Conservation (phyloP, 2,888 invertebrate genomes). For the Caenorhabditis sp. region DNA sequence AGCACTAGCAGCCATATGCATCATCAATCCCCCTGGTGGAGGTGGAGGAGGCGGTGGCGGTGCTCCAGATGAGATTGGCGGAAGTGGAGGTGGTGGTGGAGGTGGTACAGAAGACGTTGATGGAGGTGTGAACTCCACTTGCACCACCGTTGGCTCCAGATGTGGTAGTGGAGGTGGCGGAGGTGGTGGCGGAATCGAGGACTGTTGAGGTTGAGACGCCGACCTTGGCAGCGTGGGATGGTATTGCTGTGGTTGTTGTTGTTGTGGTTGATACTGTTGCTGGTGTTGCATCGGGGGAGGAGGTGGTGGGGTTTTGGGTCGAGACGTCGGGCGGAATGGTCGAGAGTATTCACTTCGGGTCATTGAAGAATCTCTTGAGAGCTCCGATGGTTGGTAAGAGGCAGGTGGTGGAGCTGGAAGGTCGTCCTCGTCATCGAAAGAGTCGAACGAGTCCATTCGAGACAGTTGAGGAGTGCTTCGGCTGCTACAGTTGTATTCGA, state of each 20-base stretch:
- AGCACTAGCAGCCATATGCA: slow-evolving; percentile 60
- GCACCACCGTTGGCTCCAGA: slow-evolving; percentile 56
- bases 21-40: slow-evolving; percentile 70
- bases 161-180: slow-evolving; percentile 62
- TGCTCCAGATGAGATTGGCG: slow-evolving; percentile 78
- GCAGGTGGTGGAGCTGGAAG: slow-evolving; percentile 47
- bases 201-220: slow-evolving; percentile 62
- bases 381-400: slow-evolving; percentile 23
- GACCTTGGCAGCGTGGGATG: slow-evolving; percentile 33
- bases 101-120: slow-evolving; percentile 72
- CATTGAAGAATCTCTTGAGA: slow-evolving; percentile 49
- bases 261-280: slow-evolving; percentile 17
- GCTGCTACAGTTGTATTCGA: slow-evolving; percentile 63
- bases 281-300: slow-evolving; percentile 66
- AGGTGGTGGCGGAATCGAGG: slow-evolving; percentile 82
- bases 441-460: slow-evolving; percentile 70
- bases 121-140: slow-evolving; percentile 63
- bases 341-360: slow-evolving; percentile 76
- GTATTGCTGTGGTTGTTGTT: slow-evolving; percentile 26
- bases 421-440: slow-evolving; percentile 67
- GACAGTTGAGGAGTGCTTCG: slow-evolving; percentile 68
- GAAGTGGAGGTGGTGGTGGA: slow-evolving; percentile 79
- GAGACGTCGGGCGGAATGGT: slow-evolving; percentile 72
- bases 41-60: slow-evolving; percentile 74
- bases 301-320: slow-evolving; percentile 85